Conservation (phyloP, 2,797 vertebrate genomes). For the Gallinago stenura region DNA sequence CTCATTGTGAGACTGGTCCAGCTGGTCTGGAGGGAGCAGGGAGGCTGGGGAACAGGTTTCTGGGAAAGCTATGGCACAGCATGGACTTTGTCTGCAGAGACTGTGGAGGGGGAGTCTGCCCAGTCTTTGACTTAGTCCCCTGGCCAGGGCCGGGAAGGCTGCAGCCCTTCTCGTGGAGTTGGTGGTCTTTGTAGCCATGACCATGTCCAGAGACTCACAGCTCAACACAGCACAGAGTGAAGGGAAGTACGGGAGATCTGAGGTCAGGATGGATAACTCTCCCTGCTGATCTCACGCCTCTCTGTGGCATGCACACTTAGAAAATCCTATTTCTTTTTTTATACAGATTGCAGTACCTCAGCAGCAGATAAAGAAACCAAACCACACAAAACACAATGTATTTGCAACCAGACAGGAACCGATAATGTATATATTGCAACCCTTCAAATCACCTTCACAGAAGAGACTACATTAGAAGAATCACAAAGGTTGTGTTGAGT, state of each 20-base stretch:
- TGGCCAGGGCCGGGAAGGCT: neutral
- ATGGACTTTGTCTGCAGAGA: neutral
- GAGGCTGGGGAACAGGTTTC: neutral
- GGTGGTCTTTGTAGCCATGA: neutral
- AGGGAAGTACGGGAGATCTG: neutral
- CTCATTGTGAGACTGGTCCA: neutral
- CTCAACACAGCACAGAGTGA: neutral
- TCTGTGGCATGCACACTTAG: neutral
- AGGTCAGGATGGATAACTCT: neutral
- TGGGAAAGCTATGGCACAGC: neutral
- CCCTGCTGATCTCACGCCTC: neutral
- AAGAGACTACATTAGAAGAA: neutral
- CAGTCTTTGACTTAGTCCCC: rapidly evolving
- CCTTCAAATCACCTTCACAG: neutral
- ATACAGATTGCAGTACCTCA: neutral
- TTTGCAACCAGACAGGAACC: neutral
- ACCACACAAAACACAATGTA: neutral
- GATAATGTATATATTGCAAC: neutral
- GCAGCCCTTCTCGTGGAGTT: neutral
- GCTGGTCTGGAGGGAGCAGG: neutral
- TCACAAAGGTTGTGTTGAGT: neutral
- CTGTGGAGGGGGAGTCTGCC: rapidly evolving
- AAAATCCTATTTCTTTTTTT: rapidly evolving
- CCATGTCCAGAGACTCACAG: rapidly evolving
- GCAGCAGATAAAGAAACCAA: neutral